phyloP scores from a whole-genome alignment of 2,797 vertebrate species.

The Acridotheres tristis region DNA sequence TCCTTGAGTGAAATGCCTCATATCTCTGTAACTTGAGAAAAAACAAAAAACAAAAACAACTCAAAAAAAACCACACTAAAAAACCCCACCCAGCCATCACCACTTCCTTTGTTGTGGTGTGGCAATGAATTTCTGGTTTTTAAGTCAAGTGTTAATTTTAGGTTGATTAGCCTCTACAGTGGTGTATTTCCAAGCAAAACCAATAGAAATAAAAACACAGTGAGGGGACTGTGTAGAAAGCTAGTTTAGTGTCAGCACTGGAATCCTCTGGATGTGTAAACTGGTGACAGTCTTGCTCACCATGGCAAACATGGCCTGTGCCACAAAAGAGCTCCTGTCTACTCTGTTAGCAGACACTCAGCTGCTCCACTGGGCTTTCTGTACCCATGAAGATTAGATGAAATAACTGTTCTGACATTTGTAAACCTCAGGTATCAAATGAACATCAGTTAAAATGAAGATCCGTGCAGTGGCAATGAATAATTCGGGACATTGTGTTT shows the following conservation, averaged over 20 bases:
- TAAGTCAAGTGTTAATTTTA: neutral
- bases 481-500: neutral
- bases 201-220: neutral
- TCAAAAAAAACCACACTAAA: neutral
- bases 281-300: neutral
- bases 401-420: neutral
- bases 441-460: neutral
- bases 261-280: neutral
- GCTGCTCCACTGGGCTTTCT: neutral
- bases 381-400: neutral
- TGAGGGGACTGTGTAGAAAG: neutral
- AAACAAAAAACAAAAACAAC: rapidly evolving
- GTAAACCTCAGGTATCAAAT: neutral
- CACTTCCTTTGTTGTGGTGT: neutral
- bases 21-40: neutral
- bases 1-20: neutral
- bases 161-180: neutral
- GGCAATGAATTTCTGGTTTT: neutral
- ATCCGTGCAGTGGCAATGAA: neutral
- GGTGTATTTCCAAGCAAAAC: neutral
- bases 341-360: neutral
- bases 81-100: rapidly evolving
- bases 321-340: neutral
- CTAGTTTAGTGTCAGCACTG: neutral
- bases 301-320: rapidly evolving